Evolutionary conservation across 2,888 invertebrate species (phyloP), one percentile per base, ranked within the genome.

Genomic region (Amphipyra tragopoginis): DNA sequence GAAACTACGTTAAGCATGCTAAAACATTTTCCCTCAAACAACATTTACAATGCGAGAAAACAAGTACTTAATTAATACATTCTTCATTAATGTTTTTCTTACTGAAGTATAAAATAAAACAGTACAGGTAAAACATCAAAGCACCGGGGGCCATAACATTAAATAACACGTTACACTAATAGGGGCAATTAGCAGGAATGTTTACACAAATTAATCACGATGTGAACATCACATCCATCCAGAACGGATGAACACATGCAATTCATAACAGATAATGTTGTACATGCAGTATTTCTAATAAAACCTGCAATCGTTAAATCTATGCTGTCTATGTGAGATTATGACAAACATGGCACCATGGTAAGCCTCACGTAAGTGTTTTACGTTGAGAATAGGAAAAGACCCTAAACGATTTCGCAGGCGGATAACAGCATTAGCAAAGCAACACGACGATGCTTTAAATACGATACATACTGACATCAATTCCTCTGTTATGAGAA

Each of bases 171-270:
- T 73, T 51, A 72, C 70, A 63, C 69, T 83, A 83, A 80, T 69
- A 68, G 75, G 58, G 14, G 61, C 79, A 79, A 85, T 85, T 84
- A 85, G 62, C 72, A 63, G 64, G 68, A 62, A 75, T 75, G 75
- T 75, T 79, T 69, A 79, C 72, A 61, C 58, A 56, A 82, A 78
- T 79, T 82, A 72, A 79, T 81, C 71, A 75, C 58, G 51, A 56
- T 36, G 45, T 47, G 56, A 63, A 57, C 62, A 55, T 59, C 33
- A 57, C 63, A 77, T 75, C 66, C 60, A 75, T 75, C 66, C 51
- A 61, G 13, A 65, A 62, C 57, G 58, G 54, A 49, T 51, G 56
- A 72, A 61, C 49, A 52, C 40, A 39, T 43, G 62, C 58, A 71
- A 71, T 70, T 74, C 74, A 74, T 74, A 74, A 65, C 50, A 60